A percentile compares a stretch with the other conserved stretches of the same genome.
These are phyloP conservation scores for Tragelaphus strepsiceros DNA, from an alignment of 2,113 vertebrate species.

Conservation along the genomic window DNA sequence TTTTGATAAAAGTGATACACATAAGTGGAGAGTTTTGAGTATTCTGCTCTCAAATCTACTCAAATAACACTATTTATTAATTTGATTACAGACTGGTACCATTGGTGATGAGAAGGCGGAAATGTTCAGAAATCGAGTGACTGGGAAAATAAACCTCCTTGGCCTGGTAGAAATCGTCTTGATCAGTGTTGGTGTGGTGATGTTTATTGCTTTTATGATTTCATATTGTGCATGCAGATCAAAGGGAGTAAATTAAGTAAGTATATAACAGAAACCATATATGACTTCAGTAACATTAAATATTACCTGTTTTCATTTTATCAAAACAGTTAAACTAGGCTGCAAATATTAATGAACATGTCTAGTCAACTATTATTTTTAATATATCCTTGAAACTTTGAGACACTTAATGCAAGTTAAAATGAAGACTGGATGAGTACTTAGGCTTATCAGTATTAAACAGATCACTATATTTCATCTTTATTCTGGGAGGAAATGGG, in stretches of 20 bases:
- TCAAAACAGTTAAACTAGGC: background rate
- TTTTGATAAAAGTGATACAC: background rate
- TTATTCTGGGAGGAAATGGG: background rate
- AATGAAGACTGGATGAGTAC: background rate
- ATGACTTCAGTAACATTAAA: background rate
- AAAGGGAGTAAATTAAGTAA: slow-evolving; percentile 72
- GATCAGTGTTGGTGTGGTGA: slow-evolving; percentile 76
- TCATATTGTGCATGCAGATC: slow-evolving; percentile 76
- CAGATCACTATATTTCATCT: background rate
- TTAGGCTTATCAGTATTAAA: background rate
- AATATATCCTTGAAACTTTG: background rate
- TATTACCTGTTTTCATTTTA: background rate
- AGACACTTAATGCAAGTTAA: background rate
- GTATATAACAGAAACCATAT: slow-evolving; percentile 23
- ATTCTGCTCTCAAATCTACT: background rate
- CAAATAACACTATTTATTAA: background rate
- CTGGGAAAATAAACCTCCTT: slow-evolving; percentile 78
- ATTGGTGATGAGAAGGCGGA: slow-evolving; percentile 88
- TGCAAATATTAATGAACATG: background rate
- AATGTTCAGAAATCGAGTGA: slow-evolving; percentile 84
- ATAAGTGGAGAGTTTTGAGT: background rate
- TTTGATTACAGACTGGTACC: slow-evolving; percentile 84
- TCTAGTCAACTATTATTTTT: background rate
- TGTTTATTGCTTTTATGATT: slow-evolving; percentile 81
- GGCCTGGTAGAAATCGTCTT: slow-evolving; percentile 78